Conservation (phyloP, 2,888 invertebrate species). For the Steinernema scapterisci region DNA sequence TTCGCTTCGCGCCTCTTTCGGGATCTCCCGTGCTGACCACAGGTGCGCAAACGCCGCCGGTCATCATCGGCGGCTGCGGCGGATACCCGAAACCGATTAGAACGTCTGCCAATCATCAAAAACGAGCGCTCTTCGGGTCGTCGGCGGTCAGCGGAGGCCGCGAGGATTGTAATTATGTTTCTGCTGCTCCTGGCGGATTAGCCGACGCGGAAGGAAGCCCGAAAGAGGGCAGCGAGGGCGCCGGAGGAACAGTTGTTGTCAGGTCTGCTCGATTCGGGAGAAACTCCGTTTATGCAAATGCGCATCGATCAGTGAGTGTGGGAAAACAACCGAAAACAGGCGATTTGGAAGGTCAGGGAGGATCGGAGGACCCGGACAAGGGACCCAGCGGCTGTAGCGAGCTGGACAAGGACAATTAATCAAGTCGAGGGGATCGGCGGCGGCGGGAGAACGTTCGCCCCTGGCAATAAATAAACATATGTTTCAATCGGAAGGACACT, state of each 20-base stretch:
- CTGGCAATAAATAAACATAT: constrained; percentile 32
- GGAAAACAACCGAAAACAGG: neutral
- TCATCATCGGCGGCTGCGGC: constrained; percentile 17
- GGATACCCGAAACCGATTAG: neutral
- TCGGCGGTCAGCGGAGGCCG: neutral
- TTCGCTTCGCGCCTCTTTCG: neutral
- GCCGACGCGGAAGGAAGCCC: neutral
- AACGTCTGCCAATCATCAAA: constrained; percentile 29
- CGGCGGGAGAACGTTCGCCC: neutral
- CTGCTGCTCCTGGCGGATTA: neutral
- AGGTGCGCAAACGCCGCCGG: constrained; percentile 20
- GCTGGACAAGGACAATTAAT: constrained; percentile 16
- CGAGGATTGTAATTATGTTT: neutral
- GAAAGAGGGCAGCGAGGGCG: neutral
- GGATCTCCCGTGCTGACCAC: neutral
- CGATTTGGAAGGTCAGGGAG: neutral
- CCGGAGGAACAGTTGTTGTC: neutral
- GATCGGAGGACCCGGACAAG: no score
- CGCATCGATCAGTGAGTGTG: neutral
- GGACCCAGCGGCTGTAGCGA: no score
- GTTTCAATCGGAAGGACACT: constrained; percentile 20
- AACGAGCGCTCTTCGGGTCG: constrained; percentile 18
- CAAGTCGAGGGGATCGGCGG: neutral
- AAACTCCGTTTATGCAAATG: constrained; percentile 10
- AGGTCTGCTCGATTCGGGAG: neutral